Percentiles rank a stretch among this genome's conserved stretches.
Evolutionary conservation across 2,888 invertebrate species (phyloP).

Genomic region (Campoletis raptor): DNA sequence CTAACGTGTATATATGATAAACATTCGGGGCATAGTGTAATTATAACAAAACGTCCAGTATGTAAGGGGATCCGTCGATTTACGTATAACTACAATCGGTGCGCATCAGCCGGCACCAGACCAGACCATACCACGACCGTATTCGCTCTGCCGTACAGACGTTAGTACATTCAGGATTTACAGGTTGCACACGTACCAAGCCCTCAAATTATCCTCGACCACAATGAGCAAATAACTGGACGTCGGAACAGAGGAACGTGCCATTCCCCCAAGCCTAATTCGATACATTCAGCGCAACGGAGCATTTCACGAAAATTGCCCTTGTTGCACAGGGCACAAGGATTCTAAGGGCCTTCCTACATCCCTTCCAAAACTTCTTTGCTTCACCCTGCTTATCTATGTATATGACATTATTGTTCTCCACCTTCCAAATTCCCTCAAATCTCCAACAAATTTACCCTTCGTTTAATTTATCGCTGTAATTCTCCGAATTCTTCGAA

Average conservation of each 20-base stretch:
- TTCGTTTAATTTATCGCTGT: not conserved
- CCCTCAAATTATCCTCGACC: constrained; percentile 69
- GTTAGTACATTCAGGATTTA: constrained; percentile 60
- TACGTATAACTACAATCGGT: constrained; percentile 54
- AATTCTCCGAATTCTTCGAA: not conserved
- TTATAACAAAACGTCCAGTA: constrained; percentile 42
- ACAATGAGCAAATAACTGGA: constrained; percentile 73
- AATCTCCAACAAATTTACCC: constrained; percentile 23
- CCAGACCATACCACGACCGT: constrained; percentile 22
- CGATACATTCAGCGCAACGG: constrained; percentile 68
- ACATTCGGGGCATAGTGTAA: constrained; percentile 24
- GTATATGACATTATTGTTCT: constrained; percentile 22
- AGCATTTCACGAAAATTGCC: constrained; percentile 61
- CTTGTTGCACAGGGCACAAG: constrained; percentile 19
- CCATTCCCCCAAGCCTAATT: constrained; percentile 64
- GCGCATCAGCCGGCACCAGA: constrained; percentile 45
- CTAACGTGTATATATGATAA: constrained; percentile 22
- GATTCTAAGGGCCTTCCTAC: constrained; percentile 21
- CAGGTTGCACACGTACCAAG: constrained; percentile 60
- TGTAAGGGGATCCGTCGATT: constrained; percentile 54
- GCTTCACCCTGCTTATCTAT: constrained; percentile 43
- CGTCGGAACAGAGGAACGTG: constrained; percentile 56
- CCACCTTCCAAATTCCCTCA: constrained; percentile 23
- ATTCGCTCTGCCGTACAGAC: constrained; percentile 49
- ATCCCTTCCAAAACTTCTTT: constrained; percentile 36